Evolutionary conservation across 2,797 vertebrate genomes (phyloP), one percentile per base, ranked within the genome.

Genomic region (Notolabrus celidotus): DNA sequence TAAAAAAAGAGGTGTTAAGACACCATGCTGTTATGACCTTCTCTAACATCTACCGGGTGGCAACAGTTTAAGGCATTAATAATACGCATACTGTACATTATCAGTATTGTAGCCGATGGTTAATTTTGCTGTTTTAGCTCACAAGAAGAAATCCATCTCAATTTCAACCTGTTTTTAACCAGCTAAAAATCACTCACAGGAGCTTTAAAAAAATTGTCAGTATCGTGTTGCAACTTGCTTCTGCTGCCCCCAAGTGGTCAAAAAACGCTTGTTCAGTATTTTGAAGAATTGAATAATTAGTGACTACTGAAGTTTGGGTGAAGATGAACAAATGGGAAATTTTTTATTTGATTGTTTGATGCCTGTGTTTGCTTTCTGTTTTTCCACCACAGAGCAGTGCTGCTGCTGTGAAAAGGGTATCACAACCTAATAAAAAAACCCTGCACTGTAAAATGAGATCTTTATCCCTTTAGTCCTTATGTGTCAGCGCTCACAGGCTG

Each of bases 381-480:
- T 31, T 29, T 31, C 31, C 29, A 31, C 29, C 4, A 7, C 4
- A 12, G n/a, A n/a, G n/a, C n/a, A n/a, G n/a, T n/a, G n/a, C 19
- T 46, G 43, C 45, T 46, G 45, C 45, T 12, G 12, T 23, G 22
- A 46, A 23, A 46, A 27, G 43, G 36, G 10, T 52, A 43, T 51
- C 8, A 0, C 20, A 63, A 60, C 22, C 22, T 10, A 3, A 19
- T 15, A 58, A 31, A 80, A 49, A 46, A 71, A 80, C 46, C 41
- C 58, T 60, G 27, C 43, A 23, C 34, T 20, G 34, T 64, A 57
- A 74, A 82, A 74, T 62, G n/a, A 65, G 34, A 59, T 70, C 46
- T 64, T 72, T 49, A 71, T 69, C 38, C 71, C 25, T 66, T 74
- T 57, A 80, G 77, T 82, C 74, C 70, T 81, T 69, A 55, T 51